Percentiles rank a stretch among this genome's conserved stretches.
phyloP scores from a whole-genome alignment of 2,888 invertebrate species.

The Autographa gamma region DNA sequence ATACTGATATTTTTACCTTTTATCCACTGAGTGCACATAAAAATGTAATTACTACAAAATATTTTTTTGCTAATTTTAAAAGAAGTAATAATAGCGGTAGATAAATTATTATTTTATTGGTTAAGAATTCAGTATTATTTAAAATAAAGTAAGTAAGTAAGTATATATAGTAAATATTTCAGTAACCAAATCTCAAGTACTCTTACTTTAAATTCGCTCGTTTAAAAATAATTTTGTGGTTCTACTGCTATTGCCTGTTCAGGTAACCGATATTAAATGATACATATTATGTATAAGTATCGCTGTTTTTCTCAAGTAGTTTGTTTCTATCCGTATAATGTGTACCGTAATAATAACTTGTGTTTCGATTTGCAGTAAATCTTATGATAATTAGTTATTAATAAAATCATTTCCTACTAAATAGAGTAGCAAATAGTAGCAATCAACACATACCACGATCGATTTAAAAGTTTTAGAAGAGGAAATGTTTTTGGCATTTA shows the following conservation, averaged over 20 bases:
- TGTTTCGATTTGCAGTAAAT: slow-evolving; percentile 28
- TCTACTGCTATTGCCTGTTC: neutral
- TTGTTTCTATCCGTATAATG: slow-evolving; percentile 7
- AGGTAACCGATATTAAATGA: neutral
- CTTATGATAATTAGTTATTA: slow-evolving; percentile 18
- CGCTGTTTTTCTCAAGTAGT: slow-evolving; percentile 12
- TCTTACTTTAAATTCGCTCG: too few relatives aligned
- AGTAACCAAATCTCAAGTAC: too few relatives aligned
- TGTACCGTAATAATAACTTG: slow-evolving; percentile 10
- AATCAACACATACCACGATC: neutral
- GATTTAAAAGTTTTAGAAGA: neutral
- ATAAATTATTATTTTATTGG: too few relatives aligned
- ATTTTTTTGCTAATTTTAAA: too few relatives aligned
- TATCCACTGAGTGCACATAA: too few relatives aligned
- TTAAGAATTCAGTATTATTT: too few relatives aligned
- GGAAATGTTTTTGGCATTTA: neutral
- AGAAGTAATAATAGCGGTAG: too few relatives aligned
- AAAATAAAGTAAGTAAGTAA: too few relatives aligned
- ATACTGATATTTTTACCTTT: too few relatives aligned
- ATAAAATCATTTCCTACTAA: slow-evolving; percentile 13
- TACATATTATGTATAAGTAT: slow-evolving; percentile 13
- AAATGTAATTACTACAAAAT: too few relatives aligned
- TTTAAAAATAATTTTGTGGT: too few relatives aligned
- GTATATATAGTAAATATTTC: too few relatives aligned
- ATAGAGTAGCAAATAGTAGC: neutral